Conservation (phyloP, 2,888 invertebrate species). For the Magallana nippona region DNA sequence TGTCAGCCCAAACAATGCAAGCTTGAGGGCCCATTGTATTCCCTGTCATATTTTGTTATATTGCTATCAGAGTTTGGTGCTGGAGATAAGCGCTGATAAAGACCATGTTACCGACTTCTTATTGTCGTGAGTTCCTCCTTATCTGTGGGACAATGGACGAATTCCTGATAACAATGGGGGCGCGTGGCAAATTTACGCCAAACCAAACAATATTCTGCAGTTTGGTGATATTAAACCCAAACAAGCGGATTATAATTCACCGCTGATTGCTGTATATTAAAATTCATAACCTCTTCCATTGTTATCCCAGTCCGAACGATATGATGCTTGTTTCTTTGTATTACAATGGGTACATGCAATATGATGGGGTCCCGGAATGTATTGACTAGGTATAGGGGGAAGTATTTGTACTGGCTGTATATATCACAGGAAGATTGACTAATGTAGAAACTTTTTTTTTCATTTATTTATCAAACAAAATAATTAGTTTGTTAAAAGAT, state of each 20-base stretch:
- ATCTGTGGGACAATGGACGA: slow-evolving; percentile 9
- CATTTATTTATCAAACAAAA: too few relatives aligned
- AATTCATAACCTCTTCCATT: slow-evolving; percentile 10
- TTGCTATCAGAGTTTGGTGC: slow-evolving; percentile 1
- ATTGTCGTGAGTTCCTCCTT: not conserved
- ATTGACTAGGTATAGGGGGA: too few relatives aligned
- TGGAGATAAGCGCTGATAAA: not conserved
- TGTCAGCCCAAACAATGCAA: not conserved
- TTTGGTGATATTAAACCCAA: not conserved
- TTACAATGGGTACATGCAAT: not conserved
- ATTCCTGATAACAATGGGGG: not conserved
- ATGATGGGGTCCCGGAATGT: too few relatives aligned
- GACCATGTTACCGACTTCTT: not conserved
- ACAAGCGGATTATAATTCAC: not conserved
- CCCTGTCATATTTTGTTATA: slow-evolving; percentile 20
- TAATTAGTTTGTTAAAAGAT: too few relatives aligned
- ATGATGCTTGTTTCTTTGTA: not conserved
- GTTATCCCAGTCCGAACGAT: not conserved
- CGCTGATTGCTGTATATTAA: slow-evolving; percentile 19
- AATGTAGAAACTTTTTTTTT: too few relatives aligned
- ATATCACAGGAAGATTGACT: too few relatives aligned
- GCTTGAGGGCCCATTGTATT: not conserved
- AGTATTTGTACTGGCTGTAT: too few relatives aligned
- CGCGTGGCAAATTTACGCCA: slow-evolving; percentile 32
- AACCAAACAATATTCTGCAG: slow-evolving; percentile 20